Evolutionary conservation across 2,888 invertebrate species (phyloP).

Genomic region (Diarsia mendica): DNA sequence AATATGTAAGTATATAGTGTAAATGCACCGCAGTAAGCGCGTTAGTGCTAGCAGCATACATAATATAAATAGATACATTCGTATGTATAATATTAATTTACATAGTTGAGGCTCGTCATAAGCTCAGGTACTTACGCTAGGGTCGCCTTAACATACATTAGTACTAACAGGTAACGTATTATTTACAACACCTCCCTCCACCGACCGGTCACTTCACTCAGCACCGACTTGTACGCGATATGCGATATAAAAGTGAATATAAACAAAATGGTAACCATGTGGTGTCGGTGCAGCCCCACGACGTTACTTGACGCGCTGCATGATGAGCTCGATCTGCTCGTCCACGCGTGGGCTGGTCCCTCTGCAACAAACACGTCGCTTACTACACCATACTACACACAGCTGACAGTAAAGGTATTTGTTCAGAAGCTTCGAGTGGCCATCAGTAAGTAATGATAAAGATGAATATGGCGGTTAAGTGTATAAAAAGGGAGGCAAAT

Average conservation of each 20-base stretch:
- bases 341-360: conserved; percentile 95
- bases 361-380: conserved; percentile 68
- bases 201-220: conserved; percentile 17
- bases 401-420: not conserved
- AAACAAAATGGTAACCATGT: conserved; percentile 43
- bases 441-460: not conserved
- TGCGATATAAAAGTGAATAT: conserved; percentile 37
- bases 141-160: conserved; percentile 65
- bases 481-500: too few relatives aligned
- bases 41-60: conserved; percentile 68
- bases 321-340: conserved; percentile 94
- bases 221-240: conserved; percentile 44
- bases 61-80: conserved; percentile 50
- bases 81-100: conserved; percentile 50
- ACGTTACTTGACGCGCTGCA: conserved; percentile 89
- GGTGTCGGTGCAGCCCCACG: not conserved
- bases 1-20: conserved; percentile 59
- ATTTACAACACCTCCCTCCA: conserved; percentile 78
- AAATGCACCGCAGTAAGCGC: conserved; percentile 73
- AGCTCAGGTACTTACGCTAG: conserved; percentile 81
- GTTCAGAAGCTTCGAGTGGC: not conserved
- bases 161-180: conserved; percentile 58
- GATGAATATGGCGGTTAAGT: too few relatives aligned
- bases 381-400: not conserved
- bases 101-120: conserved; percentile 63